Conservation (phyloP, 2,113 vertebrate species). For the Callionymus lyra region DNA sequence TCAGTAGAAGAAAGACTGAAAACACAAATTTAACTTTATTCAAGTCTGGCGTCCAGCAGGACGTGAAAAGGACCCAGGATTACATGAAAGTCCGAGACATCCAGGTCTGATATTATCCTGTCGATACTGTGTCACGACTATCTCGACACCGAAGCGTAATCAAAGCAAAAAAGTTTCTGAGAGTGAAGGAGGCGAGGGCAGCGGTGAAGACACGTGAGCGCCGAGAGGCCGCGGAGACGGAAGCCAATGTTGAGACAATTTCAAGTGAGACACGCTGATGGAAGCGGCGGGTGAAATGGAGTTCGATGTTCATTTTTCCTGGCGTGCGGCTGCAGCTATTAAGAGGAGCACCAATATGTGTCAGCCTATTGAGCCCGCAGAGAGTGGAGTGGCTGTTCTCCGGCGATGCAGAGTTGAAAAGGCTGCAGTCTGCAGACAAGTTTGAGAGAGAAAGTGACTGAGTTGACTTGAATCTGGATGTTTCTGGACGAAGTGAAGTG, state of each 20-base stretch:
- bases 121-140: too few relatives aligned
- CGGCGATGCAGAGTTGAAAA: conserved; percentile 35
- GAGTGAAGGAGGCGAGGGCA: conserved; percentile 23
- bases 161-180: too few relatives aligned
- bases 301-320: conserved; percentile 49
- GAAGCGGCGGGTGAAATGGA: conserved; percentile 38
- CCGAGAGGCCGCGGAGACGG: conserved; percentile 27
- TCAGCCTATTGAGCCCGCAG: conserved; percentile 50
- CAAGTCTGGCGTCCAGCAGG: too few relatives aligned
- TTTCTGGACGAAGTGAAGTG: too few relatives aligned
- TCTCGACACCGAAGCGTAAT: too few relatives aligned
- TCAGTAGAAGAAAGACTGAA: too few relatives aligned
- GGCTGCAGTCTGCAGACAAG: conserved; percentile 25
- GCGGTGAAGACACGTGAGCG: conserved; percentile 24
- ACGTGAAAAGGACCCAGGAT: too few relatives aligned
- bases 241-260: too few relatives aligned
- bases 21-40: too few relatives aligned
- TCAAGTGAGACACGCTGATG: conserved; percentile 27
- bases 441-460: conserved; percentile 31
- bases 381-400: conserved; percentile 52
- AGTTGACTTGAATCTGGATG: conserved; percentile 22
- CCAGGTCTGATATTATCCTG: too few relatives aligned
- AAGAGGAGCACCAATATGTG: conserved; percentile 36
- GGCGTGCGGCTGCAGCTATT: conserved; percentile 42
- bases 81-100: too few relatives aligned